Evolutionary conservation across 2,888 invertebrate genomes (phyloP).

Genomic region (Cryptops parisi): DNA sequence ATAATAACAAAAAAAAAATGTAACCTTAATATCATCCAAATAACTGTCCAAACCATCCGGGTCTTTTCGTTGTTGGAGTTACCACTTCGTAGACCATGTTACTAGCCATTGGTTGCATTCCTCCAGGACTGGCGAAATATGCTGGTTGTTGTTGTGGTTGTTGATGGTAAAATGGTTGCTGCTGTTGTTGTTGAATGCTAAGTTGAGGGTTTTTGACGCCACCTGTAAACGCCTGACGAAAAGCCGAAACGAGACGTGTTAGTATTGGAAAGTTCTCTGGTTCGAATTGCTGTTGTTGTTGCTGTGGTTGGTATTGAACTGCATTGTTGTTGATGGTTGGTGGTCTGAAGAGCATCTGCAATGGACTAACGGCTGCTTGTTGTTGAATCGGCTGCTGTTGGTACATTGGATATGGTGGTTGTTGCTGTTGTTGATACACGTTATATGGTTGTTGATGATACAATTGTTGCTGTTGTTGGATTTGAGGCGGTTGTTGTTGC

Average conservation of each 20-base stretch:
- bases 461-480: slow-evolving; percentile 3
- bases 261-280: slow-evolving; percentile 9
- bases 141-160: slow-evolving; percentile 1
- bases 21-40: not conserved
- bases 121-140: not conserved
- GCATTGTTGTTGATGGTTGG: slow-evolving; percentile 5
- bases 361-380: slow-evolving; percentile 1
- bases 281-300: not conserved
- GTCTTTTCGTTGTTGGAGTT: slow-evolving; percentile 1
- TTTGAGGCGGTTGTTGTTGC: slow-evolving; percentile 6
- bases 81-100: slow-evolving; percentile 1
- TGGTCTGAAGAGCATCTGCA: slow-evolving; percentile 1
- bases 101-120: slow-evolving; percentile 7
- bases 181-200: not conserved
- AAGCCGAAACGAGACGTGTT: slow-evolving; percentile 7
- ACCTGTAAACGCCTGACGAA: slow-evolving; percentile 7
- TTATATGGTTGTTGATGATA: not conserved
- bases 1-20: not conserved
- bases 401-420: not conserved
- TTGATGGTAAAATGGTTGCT: not conserved
- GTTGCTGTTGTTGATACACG: slow-evolving; percentile 1
- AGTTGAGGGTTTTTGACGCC: slow-evolving; percentile 3
- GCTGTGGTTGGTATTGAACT: not conserved
- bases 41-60: slow-evolving; percentile 1
- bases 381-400: not conserved